Evolutionary conservation across 2,113 vertebrate species (phyloP).

Genomic region (Syngnathus scovelli): DNA sequence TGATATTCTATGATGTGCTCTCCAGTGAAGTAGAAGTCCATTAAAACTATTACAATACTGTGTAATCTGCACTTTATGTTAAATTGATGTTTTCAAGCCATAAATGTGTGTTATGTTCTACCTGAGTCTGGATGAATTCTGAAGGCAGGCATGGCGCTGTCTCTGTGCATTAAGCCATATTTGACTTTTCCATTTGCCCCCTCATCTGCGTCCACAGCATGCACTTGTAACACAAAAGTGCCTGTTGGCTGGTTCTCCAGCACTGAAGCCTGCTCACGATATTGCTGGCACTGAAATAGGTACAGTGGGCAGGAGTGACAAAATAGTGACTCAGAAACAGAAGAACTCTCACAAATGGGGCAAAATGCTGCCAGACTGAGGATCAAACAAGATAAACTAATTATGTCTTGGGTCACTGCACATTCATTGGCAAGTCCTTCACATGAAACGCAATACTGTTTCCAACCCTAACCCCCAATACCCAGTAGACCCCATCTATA

Average conservation of each 20-base stretch:
- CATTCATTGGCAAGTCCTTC: slow-evolving; percentile 9
- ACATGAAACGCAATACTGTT: slow-evolving; percentile 20
- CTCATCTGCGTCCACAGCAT: slow-evolving; percentile 84
- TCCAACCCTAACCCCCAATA: slow-evolving; percentile 8
- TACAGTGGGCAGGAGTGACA: slow-evolving; percentile 1
- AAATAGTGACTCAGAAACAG: slow-evolving; percentile 23
- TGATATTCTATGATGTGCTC: slow-evolving; percentile 4
- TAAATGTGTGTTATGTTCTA: slow-evolving; percentile 51
- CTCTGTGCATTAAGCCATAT: slow-evolving; percentile 85
- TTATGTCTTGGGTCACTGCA: slow-evolving; percentile 33
- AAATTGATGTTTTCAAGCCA: slow-evolving; percentile 32
- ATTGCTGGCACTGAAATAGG: slow-evolving; percentile 77
- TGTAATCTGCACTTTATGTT: slow-evolving; percentile 1
- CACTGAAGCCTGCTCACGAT: slow-evolving; percentile 79
- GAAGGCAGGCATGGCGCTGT: slow-evolving; percentile 79
- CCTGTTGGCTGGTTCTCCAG: slow-evolving; percentile 84
- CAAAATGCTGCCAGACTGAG: slow-evolving; percentile 9
- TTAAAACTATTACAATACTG: slow-evolving; percentile 17
- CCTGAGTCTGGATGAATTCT: slow-evolving; percentile 85
- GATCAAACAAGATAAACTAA: slow-evolving; percentile 46
- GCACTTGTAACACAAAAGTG: slow-evolving; percentile 81
- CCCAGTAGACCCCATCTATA: slow-evolving; percentile 15
- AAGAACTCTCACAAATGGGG: slow-evolving; percentile 4
- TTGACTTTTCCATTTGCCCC: slow-evolving; percentile 84
- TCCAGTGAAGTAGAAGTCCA: slow-evolving; percentile 9